A percentile compares a stretch with the other conserved stretches of the same genome.
Evolutionary conservation across 1,140 invertebrate genomes (phyloP).

Genomic region (Idris sp.): DNA sequence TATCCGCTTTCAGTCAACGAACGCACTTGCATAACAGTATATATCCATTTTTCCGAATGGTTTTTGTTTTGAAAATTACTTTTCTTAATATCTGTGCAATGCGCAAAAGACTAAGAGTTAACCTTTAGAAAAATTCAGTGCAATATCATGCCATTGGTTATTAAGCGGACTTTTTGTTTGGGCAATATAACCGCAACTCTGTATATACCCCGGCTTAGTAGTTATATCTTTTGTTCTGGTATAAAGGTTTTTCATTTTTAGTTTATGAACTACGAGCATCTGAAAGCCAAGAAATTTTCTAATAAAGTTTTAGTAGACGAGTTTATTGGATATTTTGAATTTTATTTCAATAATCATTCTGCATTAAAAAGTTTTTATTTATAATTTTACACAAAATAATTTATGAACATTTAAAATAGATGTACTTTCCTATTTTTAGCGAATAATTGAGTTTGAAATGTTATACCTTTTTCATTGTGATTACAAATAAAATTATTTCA

Average conservation of each 20-base stretch:
- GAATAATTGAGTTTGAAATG: too few species aligned
- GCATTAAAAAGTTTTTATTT: too few species aligned
- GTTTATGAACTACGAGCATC: background rate
- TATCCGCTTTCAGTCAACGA: too few species aligned
- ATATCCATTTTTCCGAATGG: too few species aligned
- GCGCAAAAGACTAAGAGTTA: slow-evolving; percentile 42
- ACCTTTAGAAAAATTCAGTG: slow-evolving; percentile 36
- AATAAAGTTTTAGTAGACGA: too few species aligned
- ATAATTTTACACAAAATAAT: too few species aligned
- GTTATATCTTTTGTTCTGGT: slow-evolving; percentile 3
- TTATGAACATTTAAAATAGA: too few species aligned
- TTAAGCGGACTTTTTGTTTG: slow-evolving; percentile 23
- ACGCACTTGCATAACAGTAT: slow-evolving; percentile 24
- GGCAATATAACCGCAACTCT: background rate
- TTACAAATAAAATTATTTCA: too few species aligned
- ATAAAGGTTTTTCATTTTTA: background rate
- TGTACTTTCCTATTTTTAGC: too few species aligned
- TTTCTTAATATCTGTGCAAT: slow-evolving; percentile 26
- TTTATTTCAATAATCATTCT: too few species aligned
- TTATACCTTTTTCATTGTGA: too few species aligned
- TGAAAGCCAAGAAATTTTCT: background rate
- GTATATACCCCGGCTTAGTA: slow-evolving; percentile 1
- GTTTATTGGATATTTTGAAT: too few species aligned
- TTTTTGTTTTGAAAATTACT: slow-evolving; percentile 35
- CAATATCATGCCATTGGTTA: slow-evolving; percentile 23